Evolutionary conservation across 2,113 vertebrate genomes (phyloP), one percentile per base, ranked within the genome.

Genomic region (Proterorhinus semilunaris): DNA sequence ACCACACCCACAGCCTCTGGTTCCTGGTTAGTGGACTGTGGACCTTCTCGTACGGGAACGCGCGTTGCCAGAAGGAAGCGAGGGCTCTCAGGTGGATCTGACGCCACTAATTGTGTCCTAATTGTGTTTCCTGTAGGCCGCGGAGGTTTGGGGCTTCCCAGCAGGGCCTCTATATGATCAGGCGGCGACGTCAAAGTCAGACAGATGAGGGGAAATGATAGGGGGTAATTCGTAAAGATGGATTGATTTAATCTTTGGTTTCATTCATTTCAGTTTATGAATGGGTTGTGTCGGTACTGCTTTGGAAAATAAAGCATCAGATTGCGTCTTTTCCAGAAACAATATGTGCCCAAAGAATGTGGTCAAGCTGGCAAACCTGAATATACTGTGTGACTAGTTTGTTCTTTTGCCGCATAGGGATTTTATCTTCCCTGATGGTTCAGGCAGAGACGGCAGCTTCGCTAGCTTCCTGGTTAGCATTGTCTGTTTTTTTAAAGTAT

Each of bases 11-110:
- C 21, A 21, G 1, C 21, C 21, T 21, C 21, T 21, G 1, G 21
- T 21, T 21, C 21, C 21, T 21, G 21, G 21, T 21, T 21, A 21
- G 1, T 1, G 21, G 21, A 36, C 5, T 7, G 63, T 3, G 2
- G 52, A 66, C 46, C 6, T 45, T 66, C 69, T 50, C 45, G 8
- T 66, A 46, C 65, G 81, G 6, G 7, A 69, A 83, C 82, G 80
- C 87, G 81, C 82, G 79, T 84, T 57, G 55, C 50, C 53, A 54
- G 65, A 51, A 15, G 1, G 6, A 49, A 49, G 10, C 42, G 8
- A 42, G 6, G 3, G 71, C 81, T 83, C 79, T 51, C 76, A 86
- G 87, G 87, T 87, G 82, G 66, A 72, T 74, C 73, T 71, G 72
- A 80, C 46, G 57, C 5, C 4, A 8, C 74, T 85, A 81, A 86